Evolutionary conservation across 2,113 vertebrate species (phyloP).

Genomic region (Tamias sibiricus): DNA sequence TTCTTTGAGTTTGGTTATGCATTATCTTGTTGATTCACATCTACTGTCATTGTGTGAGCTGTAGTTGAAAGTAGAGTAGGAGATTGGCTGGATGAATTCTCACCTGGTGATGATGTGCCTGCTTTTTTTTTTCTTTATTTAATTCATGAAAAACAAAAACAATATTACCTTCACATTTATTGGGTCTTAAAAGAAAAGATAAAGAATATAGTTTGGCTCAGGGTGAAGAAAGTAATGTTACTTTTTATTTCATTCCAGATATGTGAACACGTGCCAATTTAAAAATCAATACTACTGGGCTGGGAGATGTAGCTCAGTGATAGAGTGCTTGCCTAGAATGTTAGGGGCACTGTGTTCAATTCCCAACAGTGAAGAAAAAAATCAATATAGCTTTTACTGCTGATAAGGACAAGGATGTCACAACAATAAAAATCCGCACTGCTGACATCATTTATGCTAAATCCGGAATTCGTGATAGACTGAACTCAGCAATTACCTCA

Average conservation of each 20-base stretch:
- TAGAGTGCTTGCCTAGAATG: too few species aligned
- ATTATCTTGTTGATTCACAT: not conserved
- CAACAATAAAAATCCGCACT: not conserved
- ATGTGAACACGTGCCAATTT: not conserved
- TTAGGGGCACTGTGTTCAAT: too few species aligned
- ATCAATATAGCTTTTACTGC: not conserved
- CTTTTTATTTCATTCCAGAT: not conserved
- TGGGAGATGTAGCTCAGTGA: too few species aligned
- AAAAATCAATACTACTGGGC: not conserved
- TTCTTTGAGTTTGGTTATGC: not conserved
- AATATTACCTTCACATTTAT: not conserved
- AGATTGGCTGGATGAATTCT: not conserved
- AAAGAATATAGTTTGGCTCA: not conserved
- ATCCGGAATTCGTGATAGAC: not conserved
- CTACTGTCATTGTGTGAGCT: not conserved
- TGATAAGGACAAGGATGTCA: not conserved
- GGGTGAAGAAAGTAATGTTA: not conserved
- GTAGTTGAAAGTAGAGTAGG: not conserved
- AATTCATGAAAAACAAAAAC: not conserved
- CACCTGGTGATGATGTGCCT: not conserved
- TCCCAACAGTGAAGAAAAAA: too few species aligned
- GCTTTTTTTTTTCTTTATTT: not conserved
- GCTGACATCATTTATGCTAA: not conserved
- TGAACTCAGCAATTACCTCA: not conserved
- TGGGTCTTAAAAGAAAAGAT: not conserved